A percentile compares a stretch with the other conserved stretches of the same genome.
Evolutionary conservation across 2,113 vertebrate genomes (phyloP).

Genomic region (Corapipo altera): DNA sequence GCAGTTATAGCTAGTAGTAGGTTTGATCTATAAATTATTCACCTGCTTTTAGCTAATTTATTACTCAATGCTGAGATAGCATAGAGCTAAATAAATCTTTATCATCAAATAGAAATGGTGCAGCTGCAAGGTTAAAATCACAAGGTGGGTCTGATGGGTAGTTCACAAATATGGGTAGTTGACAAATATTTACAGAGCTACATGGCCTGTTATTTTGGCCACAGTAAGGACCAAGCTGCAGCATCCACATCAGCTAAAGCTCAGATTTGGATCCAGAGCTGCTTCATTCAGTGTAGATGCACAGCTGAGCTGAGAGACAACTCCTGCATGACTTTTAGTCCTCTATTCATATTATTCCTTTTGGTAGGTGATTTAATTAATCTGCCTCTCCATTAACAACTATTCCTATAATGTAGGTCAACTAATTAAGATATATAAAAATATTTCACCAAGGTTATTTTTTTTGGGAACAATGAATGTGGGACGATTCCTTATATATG

Average conservation of each 20-base stretch:
- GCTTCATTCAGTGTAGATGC: not conserved
- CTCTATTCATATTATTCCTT: conserved; percentile 5
- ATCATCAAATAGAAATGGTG: not conserved
- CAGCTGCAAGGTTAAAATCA: not conserved
- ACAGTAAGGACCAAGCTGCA: not conserved
- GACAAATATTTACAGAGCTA: not conserved
- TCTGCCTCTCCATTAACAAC: conserved; percentile 36
- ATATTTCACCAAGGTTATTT: conserved; percentile 50
- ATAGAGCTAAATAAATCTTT: not conserved
- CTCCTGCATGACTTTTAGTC: conserved; percentile 1
- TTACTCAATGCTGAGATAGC: not conserved
- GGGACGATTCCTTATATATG: conserved; percentile 16
- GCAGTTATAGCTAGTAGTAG: not conserved
- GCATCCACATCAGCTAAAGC: not conserved
- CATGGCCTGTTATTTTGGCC: not conserved
- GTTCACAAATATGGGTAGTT: not conserved
- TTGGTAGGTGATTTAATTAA: conserved; percentile 33
- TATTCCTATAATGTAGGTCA: conserved; percentile 45
- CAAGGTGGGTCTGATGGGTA: not conserved
- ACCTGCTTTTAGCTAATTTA: not conserved
- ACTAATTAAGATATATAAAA: conserved; percentile 66
- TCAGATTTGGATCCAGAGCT: not conserved
- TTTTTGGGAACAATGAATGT: conserved; percentile 49
- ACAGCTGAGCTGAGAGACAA: not conserved
- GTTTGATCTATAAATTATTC: not conserved